These are phyloP conservation scores for Acrocera orbiculus DNA, from an alignment of 2,888 invertebrate genomes.

Conservation along the genomic window DNA sequence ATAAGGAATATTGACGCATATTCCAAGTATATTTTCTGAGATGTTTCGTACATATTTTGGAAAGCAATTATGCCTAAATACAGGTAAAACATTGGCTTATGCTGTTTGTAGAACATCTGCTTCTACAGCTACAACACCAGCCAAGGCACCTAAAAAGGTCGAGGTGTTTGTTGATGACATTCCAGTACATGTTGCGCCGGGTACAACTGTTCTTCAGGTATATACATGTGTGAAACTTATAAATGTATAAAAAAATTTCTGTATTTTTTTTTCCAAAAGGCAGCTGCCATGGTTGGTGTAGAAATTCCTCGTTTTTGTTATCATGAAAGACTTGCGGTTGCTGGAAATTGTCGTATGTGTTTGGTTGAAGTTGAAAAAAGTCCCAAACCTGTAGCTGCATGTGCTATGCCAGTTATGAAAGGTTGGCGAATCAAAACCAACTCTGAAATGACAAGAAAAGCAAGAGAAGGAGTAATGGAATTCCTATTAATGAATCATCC, in stretches of 20 bases:
- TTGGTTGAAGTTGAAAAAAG: constrained; percentile 98
- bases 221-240: too few species aligned
- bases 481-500: constrained; percentile 97
- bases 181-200: constrained; percentile 82
- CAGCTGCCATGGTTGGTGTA: constrained; percentile 84
- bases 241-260: constrained; percentile 3
- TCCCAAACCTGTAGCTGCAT: constrained; percentile 94
- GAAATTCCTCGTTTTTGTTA: constrained; percentile 99
- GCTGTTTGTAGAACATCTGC: constrained; percentile 32
- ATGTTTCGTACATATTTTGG: too few species aligned
- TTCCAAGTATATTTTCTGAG: too few species aligned
- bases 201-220: constrained; percentile 92
- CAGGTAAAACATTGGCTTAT: too few species aligned
- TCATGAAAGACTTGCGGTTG: constrained; percentile 94
- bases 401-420: constrained; percentile 99
- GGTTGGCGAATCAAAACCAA: constrained; percentile 98
- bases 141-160: constrained; percentile 52
- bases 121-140: constrained; percentile 29
- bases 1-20: too few species aligned
- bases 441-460: constrained; percentile 74
- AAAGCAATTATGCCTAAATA: too few species aligned
- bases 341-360: constrained; percentile 99
- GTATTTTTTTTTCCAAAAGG: constrained; percentile 37
- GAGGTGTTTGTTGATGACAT: constrained; percentile 97
- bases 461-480: constrained; percentile 88